A percentile compares a stretch with the other conserved stretches of the same genome.
phyloP scores from a whole-genome alignment of 2,888 invertebrate genomes.

The Limenitis camilla region DNA sequence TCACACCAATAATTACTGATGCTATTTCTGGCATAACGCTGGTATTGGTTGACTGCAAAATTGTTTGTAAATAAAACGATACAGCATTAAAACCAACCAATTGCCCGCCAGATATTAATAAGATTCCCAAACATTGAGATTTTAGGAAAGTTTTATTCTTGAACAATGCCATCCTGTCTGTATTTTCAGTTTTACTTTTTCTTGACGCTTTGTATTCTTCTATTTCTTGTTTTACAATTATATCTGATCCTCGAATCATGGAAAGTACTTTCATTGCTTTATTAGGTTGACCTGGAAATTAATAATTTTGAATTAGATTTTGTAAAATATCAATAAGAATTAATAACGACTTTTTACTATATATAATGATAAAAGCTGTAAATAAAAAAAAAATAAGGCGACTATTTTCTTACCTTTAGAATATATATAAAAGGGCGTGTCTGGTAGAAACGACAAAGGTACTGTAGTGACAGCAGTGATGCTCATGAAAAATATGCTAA shows the following conservation, averaged over 20 bases:
- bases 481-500: constrained; percentile 36
- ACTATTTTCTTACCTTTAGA: constrained; percentile 38
- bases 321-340: too few species aligned
- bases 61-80: constrained; percentile 46
- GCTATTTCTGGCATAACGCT: constrained; percentile 40
- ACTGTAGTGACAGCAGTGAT: constrained; percentile 31
- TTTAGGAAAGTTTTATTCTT: constrained; percentile 33
- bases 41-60: constrained; percentile 45
- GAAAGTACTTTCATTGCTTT: constrained; percentile 41
- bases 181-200: constrained; percentile 21
- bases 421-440: constrained; percentile 49
- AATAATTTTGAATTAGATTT: too few species aligned
- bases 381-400: too few species aligned
- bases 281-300: constrained; percentile 35
- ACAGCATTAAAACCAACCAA: constrained; percentile 45
- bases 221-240: constrained; percentile 39
- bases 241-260: constrained; percentile 43
- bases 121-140: constrained; percentile 27
- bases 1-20: constrained; percentile 43
- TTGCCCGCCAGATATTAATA: constrained; percentile 32
- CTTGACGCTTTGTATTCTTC: constrained; percentile 35
- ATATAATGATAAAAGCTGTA: too few species aligned
- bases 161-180: constrained; percentile 25
- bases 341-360: too few species aligned
- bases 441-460: constrained; percentile 45